These are phyloP conservation scores for Ditylenchus weischeri DNA, from an alignment of 2,888 invertebrate genomes.

Conservation along the genomic window DNA sequence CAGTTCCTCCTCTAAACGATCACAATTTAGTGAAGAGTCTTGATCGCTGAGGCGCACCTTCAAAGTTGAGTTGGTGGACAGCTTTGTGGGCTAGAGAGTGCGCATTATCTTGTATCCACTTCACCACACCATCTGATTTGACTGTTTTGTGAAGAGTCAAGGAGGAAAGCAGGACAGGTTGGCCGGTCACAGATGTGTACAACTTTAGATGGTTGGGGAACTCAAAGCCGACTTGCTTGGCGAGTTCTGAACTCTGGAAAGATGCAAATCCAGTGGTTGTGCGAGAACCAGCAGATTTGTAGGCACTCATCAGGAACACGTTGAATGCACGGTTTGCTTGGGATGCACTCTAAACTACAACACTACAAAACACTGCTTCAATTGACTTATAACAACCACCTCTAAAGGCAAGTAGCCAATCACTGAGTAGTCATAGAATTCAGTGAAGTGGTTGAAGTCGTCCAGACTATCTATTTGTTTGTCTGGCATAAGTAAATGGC, in stretches of 20 bases:
- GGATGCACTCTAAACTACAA: slow-evolving; percentile 19
- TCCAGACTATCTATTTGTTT: slow-evolving; percentile 10
- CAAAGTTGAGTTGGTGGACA: slow-evolving; percentile 5
- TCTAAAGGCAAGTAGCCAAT: slow-evolving; percentile 30
- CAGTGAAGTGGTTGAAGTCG: slow-evolving; percentile 4
- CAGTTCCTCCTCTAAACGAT: slow-evolving; percentile 14
- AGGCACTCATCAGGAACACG: slow-evolving; percentile 11
- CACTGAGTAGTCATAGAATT: slow-evolving; percentile 27
- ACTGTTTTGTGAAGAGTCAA: slow-evolving; percentile 14
- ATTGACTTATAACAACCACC: slow-evolving; percentile 6
- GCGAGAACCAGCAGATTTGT: background rate
- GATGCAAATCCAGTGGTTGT: slow-evolving; percentile 13
- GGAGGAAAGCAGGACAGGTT: slow-evolving; percentile 7
- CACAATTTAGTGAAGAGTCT: background rate
- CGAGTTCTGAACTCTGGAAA: slow-evolving; percentile 10
- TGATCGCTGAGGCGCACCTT: slow-evolving; percentile 5
- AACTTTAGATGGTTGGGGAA: background rate
- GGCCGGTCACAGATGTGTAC: background rate
- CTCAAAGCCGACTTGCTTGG: background rate
- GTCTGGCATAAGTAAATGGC: slow-evolving; percentile 23
- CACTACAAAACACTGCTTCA: background rate
- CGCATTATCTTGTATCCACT: background rate
- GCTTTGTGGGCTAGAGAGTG: background rate
- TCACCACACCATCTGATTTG: slow-evolving; percentile 1
- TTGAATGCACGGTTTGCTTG: slow-evolving; percentile 14